Base-by-base conservation (phyloP, 2,797 vertebrate species). In the Hoplostethus atlanticus region DNA sequence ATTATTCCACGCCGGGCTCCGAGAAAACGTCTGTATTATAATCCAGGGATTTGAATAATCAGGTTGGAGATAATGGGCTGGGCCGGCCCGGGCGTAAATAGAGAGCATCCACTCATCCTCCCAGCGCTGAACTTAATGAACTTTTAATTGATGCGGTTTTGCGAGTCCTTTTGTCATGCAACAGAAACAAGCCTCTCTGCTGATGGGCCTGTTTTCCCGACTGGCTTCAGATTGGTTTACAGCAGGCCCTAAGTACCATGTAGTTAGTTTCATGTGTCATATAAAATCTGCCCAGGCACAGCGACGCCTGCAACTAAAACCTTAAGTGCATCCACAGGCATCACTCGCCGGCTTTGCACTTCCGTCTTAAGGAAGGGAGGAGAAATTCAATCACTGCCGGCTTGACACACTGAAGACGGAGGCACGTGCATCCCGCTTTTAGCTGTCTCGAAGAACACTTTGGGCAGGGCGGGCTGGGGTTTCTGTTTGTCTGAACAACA, bases 261-360 rank as follows among this genome's bases (percentile, higher is more conserved):
- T 95, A 94, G 95, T 94, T 93, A 94, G 95, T 94, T 96, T 96
- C 95, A 93, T 95, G 93, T 96, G 95, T 96, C 96, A 94, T 91
- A 93, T 92, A 94, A 96, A 95, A 96, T 95, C 93, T 93, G 93
- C 93, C 94, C 96, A 96, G 96, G 96, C 96, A 95, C 95, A 94
- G 94, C 75, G 84, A 94, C 87, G 95, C 96, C 96, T 94, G 96
- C 97, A 97, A 97, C 96, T 96, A 95, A 97, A 96, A 95, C 95
- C 95, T 95, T 96, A 97, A 97, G 96, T 96, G 96, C 96, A 95
- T 95, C 95, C 91, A 94, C 89, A 93, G 93, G 96, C 96, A 96
- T 95, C 96, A 94, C 95, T 94, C 94, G 90, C 91, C 63, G 85
- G 89, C 88, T 89, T 92, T 94, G 92, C 92, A 91, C 95, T 96